Evolutionary conservation across 2,113 vertebrate species (phyloP), one percentile per base, ranked within the genome.

Genomic region (Eolophus roseicapilla): DNA sequence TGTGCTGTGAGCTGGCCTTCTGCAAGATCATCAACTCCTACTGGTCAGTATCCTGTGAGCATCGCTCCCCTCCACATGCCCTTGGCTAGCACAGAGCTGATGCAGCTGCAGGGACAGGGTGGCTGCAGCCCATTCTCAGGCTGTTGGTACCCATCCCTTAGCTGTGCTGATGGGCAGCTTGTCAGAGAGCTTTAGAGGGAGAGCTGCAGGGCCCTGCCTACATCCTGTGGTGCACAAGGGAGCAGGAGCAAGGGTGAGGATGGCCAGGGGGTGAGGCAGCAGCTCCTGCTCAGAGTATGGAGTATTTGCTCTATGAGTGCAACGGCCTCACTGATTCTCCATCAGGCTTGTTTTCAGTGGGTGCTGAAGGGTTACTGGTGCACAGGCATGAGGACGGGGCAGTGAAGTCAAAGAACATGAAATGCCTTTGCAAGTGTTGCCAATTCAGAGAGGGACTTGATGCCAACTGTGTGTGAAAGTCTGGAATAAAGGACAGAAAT

Each of bases 1-100:
- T 99, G 99, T 99, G 99, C 98, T 99, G 99, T 0, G 99, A 99
- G 93, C 98, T 99, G 92, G 99, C 99, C 78, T 99, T 99, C 98
- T 99, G 99, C 98, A 99, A 99, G 97, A 99, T 99, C 98, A 99
- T 99, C 98, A 99, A 99, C 98, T 99, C 99, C 46, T 99, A 99
- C 98, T 99, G 99, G 99, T 99, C 76, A 95, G 98, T 98, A 33
- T 67, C 4, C 33, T 0, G 0, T 4, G 3, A 7, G 39, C 0
- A 13, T 44, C 6, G 0, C 29, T 29, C 2, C 31, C 52, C 28
- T 18, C 21, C 35, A 3, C 1, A 0, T 8, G 15, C 44, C 29
- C 13, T 11, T 15, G 8, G 63, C 43, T 25, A 12, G 23, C 8
- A 0, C 46, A 29, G 17, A 5, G 46, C 16, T 0, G 4, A n/a